Base-by-base conservation (phyloP, 2,113 vertebrate genomes). In the Scatophagus argus region DNA sequence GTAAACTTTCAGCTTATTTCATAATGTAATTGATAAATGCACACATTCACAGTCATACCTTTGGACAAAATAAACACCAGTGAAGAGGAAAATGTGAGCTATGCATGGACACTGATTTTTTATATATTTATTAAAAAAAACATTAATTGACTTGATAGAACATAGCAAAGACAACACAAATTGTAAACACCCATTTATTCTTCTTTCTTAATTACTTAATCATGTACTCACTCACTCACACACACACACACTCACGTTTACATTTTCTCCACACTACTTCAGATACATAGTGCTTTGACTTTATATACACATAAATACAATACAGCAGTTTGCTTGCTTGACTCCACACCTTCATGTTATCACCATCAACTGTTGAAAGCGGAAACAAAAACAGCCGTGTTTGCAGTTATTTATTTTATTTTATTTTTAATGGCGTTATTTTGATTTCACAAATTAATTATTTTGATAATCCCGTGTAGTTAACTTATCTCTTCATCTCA, bases 101-200 rank as follows among this genome's bases (percentile, higher is more conserved):
- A 38, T 68, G 21, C 13, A 41, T 75, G 17, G 16, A 82, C 59
- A 76, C 77, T 51, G 70, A 76, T 81, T 65, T 87, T 92, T 89
- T 81, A 90, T 38, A 80, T 67, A 67, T 94, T 92, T 93, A 92
- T 93, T 89, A 56, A 59, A 75, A 77, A 86, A 89, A 85, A 84
- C 54, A 47, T 72, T 9, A 60, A 34, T 66, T 80, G 60, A 85
- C 76, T 83, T 67, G 58, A 59, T 72, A 68, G 58, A 47, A 79
- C 70, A 81, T 62, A 64, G 52, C 52, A 79, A 71, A 77, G 54
- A 74, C 27, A 59, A 27, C 32, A 66, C 54, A 78, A 59, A 38
- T 14, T 49, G 64, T 46, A 64, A 77, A 79, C 68, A 65, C 39
- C 71, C 67, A 83, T 73, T 71, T 74, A 68, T 63, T 70, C 38